Conservation (phyloP, 2,113 vertebrate species). For the Crotalus tigris region DNA sequence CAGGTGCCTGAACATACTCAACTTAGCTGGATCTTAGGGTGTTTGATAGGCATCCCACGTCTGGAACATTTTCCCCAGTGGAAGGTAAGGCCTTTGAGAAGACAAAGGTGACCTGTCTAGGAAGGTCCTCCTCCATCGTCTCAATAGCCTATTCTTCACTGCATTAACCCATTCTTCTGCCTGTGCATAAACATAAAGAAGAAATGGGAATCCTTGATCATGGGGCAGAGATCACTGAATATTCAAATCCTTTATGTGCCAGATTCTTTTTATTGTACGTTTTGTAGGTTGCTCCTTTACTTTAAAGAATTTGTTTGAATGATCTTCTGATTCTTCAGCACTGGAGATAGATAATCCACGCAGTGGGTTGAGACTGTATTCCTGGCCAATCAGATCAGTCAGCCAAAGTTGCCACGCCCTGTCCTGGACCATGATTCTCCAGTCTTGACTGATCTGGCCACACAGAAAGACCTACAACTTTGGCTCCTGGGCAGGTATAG, state of each 20-base stretch:
- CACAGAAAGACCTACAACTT: too few relatives aligned
- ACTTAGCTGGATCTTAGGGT: conserved; percentile 91
- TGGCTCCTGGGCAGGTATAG: too few relatives aligned
- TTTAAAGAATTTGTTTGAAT: neutral
- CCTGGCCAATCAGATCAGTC: too few relatives aligned
- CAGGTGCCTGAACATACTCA: conserved; percentile 89
- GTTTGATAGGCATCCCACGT: conserved; percentile 85
- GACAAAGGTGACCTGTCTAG: neutral
- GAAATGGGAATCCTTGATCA: too few relatives aligned
- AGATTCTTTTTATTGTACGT: neutral
- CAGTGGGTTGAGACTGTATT: too few relatives aligned
- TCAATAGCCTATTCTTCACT: neutral
- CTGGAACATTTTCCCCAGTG: conserved; percentile 91
- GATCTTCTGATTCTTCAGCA: neutral
- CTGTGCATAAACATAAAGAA: neutral
- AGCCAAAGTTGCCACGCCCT: too few relatives aligned
- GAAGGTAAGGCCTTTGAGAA: conserved; percentile 77
- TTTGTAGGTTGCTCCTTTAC: neutral
- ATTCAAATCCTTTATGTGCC: neutral
- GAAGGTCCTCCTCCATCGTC: too few relatives aligned
- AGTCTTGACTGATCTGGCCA: too few relatives aligned
- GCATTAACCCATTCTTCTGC: neutral
- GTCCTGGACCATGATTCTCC: too few relatives aligned
- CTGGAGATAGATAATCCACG: too few relatives aligned
- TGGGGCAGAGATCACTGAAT: neutral